These are phyloP conservation scores for Hassar affinis DNA, from an alignment of 2,113 vertebrate species.

Conservation along the genomic window DNA sequence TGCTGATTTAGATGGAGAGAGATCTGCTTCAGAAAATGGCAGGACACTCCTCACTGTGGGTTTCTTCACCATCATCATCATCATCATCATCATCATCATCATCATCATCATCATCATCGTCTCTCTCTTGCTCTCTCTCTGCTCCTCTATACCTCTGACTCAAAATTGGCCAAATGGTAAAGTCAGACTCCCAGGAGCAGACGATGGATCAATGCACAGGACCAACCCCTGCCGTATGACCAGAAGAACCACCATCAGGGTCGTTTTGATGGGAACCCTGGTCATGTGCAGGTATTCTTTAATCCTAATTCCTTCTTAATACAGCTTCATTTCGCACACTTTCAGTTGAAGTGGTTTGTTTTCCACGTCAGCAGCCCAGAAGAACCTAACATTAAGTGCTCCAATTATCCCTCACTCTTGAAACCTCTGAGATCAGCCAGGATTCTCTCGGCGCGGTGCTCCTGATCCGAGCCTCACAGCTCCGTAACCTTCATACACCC, in stretches of 20 bases:
- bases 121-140: constrained; percentile 4
- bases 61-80: not conserved
- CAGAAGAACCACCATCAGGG: not conserved
- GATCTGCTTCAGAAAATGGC: constrained; percentile 20
- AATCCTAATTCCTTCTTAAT: not conserved
- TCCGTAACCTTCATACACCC: not conserved
- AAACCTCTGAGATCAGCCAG: not conserved
- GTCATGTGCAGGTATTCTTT: too few relatives aligned
- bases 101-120: not conserved
- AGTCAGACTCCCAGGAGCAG: not conserved
- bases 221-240: not conserved
- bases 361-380: not conserved
- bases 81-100: not conserved
- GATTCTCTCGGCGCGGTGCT: not conserved
- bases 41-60: not conserved
- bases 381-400: not conserved
- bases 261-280: not conserved
- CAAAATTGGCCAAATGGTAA: not conserved
- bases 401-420: not conserved
- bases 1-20: constrained; percentile 37
- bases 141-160: constrained; percentile 24
- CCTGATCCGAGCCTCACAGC: not conserved
- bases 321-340: not conserved
- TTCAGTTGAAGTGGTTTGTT: not conserved
- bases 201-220: not conserved